A percentile compares a stretch with the other conserved stretches of the same genome.
These are phyloP conservation scores for Elysia chlorotica DNA, from an alignment of 1,140 invertebrate genomes.

Conservation along the genomic window DNA sequence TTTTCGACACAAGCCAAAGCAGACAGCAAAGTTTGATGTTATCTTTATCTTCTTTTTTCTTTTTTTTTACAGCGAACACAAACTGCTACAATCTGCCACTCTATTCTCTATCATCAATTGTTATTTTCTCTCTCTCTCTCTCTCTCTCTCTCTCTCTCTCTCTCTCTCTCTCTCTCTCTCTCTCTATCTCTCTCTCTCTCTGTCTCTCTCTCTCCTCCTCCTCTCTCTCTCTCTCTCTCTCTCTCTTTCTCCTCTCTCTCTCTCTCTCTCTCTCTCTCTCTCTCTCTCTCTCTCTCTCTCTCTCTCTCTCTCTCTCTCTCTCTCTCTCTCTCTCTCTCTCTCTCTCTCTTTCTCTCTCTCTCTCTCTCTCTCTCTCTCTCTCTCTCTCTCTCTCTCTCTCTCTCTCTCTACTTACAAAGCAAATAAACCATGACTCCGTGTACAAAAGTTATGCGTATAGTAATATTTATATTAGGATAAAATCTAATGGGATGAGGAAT, in stretches of 20 bases:
- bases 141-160: constrained; percentile 4
- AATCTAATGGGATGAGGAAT: too few relatives aligned
- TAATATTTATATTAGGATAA: too few relatives aligned
- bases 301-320: not conserved
- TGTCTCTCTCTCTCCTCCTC: not conserved
- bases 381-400: not conserved
- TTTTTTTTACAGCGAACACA: not conserved
- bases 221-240: constrained; percentile 1
- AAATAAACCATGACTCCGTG: too few relatives aligned
- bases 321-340: not conserved
- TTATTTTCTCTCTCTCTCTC: constrained; percentile 4
- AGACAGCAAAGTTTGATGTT: not conserved
- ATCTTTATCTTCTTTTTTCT: not conserved
- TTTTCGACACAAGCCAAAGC: too few relatives aligned
- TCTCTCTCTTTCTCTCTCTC: not conserved
- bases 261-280: not conserved
- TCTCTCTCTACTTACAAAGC: not conserved
- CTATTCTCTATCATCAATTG: not conserved
- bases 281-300: not conserved
- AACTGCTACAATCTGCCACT: not conserved
- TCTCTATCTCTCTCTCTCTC: not conserved
- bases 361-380: not conserved
- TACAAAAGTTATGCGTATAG: too few relatives aligned
- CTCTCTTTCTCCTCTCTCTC: constrained; percentile 1
- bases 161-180: not conserved